A percentile compares a stretch with the other conserved stretches of the same genome.
Conservation (phyloP, 2,797 vertebrate genomes). For the Anolis apletophallus region DNA sequence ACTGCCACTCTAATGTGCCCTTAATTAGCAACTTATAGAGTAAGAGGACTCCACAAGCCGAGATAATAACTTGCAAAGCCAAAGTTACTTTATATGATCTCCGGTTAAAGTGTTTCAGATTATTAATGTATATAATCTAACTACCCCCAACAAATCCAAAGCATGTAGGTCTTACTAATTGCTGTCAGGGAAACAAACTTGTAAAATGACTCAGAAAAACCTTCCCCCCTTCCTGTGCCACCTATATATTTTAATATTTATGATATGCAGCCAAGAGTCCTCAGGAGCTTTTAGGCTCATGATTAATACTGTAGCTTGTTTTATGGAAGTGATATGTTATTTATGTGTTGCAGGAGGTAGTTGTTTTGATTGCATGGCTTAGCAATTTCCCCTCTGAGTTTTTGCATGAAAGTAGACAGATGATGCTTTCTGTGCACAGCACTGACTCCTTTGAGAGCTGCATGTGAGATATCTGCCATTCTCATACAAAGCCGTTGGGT, state of each 20-base stretch:
- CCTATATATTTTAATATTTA: conserved; percentile 35
- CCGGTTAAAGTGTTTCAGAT: conserved; percentile 59
- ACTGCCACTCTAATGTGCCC: conserved; percentile 59
- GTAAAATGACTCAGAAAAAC: conserved; percentile 47
- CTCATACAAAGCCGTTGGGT: not conserved
- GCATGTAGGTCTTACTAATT: conserved; percentile 40
- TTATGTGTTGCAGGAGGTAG: conserved; percentile 10
- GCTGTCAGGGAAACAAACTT: conserved; percentile 52
- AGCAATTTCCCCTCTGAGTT: accelerated
- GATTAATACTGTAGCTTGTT: not conserved
- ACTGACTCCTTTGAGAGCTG: not conserved
- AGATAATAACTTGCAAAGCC: conserved; percentile 50
- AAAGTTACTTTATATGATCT: conserved; percentile 62
- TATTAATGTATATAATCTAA: conserved; percentile 64
- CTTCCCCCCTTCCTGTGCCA: conserved; percentile 38
- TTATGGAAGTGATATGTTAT: conserved; percentile 1
- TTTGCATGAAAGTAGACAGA: not conserved
- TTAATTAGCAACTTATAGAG: conserved; percentile 70
- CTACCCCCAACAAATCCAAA: conserved; percentile 41
- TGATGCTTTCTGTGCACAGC: not conserved
- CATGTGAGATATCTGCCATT: not conserved
- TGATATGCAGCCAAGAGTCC: conserved; percentile 3
- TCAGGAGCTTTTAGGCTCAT: not conserved
- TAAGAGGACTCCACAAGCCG: conserved; percentile 51
- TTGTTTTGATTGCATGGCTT: not conserved